Base-by-base conservation (phyloP, 2,797 vertebrate species). In the Myotis daubentonii region DNA sequence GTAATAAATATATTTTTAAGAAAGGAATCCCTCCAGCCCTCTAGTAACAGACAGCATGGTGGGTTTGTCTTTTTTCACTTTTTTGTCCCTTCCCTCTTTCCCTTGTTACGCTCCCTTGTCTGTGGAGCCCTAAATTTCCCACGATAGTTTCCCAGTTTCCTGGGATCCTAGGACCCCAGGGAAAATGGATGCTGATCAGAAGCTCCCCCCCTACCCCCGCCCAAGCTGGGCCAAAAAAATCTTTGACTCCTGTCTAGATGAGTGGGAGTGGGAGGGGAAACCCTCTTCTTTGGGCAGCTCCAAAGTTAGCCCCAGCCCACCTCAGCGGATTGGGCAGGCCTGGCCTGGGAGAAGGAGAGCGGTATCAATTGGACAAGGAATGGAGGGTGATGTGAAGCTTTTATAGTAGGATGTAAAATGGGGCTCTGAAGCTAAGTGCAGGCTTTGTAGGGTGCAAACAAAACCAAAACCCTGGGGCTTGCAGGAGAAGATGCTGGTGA, bases 341-440 rank as follows among this genome's bases (percentile, higher is more conserved):
- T 85, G 25, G n/a, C 44, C n/a, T 44, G 15, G 16, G 53, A 93
- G 84, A 92, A 93, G n/a, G 79, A 44, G 41, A 57, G 49, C 8
- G 33, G 38, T 88, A 93, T 94, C 82, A 60, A 49, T 36, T 41
- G 55, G 86, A 62, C 47, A 82, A 79, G 62, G 76, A 86, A 96
- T 72, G 41, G 68, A 93, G 15, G 47, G 25, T 68, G 36, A 81
- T 30, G 17, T 86, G 57, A 76, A 78, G 51, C 47, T 93, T 89
- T 89, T 72, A 65, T 84, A 62, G 86, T 30, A 93, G 66, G 41
- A 65, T 68, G 33, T 80, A 53, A 89, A 83, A 95, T 74, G 68
- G 71, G 71, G 23, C 55, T 93, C 60, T 55, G 62, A 90, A 92
- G 41, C 83, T 70, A 62, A 89, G 28, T 68, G 60, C 2, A 51